phyloP scores from a whole-genome alignment of 37 sponge, comb jelly and placozoan species.

The Corticium candelabrum region DNA sequence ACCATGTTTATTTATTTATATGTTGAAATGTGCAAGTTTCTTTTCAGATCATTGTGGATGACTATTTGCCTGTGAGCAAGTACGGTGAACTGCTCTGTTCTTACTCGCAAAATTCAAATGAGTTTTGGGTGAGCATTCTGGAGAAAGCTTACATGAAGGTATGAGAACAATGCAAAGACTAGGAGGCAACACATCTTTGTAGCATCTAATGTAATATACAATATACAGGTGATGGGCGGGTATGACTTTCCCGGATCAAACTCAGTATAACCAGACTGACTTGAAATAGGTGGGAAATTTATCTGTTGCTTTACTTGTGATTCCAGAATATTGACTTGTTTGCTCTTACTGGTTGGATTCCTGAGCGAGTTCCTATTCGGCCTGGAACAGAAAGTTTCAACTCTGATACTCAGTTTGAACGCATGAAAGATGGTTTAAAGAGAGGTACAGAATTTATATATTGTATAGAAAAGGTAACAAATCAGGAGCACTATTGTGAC shows the following conservation, averaged over 20 bases:
- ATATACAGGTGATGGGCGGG: conserved; percentile 93
- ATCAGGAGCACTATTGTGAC: background rate
- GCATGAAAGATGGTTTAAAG: conserved; percentile 21
- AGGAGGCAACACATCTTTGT: background rate
- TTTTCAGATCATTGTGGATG: conserved; percentile 81
- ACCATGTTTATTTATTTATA: background rate
- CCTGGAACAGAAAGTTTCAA: conserved; percentile 6
- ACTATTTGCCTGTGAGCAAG: conserved; percentile 66
- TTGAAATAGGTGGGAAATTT: background rate
- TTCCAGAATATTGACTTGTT: conserved; percentile 85
- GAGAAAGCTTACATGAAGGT: conserved; percentile 99
- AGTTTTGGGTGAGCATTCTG: conserved; percentile 93
- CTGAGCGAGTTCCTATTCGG: conserved; percentile 73
- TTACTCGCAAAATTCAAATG: conserved; percentile 71
- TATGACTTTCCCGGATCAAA: conserved; percentile 98
- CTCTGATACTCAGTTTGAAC: conserved; percentile 2
- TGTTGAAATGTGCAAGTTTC: background rate
- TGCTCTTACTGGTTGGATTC: conserved; percentile 99
- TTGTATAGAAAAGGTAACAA: background rate
- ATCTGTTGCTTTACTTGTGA: background rate
- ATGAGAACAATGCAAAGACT: background rate
- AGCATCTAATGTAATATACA: background rate
- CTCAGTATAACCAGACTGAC: conserved; percentile 82
- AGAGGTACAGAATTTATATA: background rate
- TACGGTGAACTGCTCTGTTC: conserved; percentile 83